Evolutionary conservation across 2,888 invertebrate species (phyloP), one percentile per base, ranked within the genome.

Genomic region (Hedychridium roseum): DNA sequence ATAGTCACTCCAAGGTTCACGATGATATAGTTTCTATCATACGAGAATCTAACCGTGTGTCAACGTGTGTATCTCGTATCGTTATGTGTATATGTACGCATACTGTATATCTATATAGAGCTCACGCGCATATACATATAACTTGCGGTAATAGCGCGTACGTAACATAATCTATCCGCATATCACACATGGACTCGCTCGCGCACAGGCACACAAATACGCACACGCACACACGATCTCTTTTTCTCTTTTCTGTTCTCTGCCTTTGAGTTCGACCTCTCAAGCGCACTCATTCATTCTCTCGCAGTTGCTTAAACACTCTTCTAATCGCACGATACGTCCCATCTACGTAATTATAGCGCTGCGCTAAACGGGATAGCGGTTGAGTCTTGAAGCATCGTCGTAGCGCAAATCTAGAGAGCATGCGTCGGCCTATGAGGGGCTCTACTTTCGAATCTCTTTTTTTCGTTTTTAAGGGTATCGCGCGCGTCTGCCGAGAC

Each of bases 141-240:
- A 40, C 34, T 63, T 59, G 48, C 49, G 56, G 59, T 66, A 54
- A 45, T 41, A 43, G 28, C 48, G 47, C 42, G 37, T 57, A 56
- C 57, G 54, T 61, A 58, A 44, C 49, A 49, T 53, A 52, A 49
- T 71, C 76, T 78, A 78, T 73, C 70, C 74, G 76, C 75, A 74
- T 78, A 78, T 78, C 78, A 78, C 78, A 78, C 78, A 76, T 76
- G 73, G 74, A 76, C 70, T 71, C 73, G 3, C 28, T 51, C 31
- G 27, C 57, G 50, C 30, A 18, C 54, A 28, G 48, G 23, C 46
- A 43, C 43, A 31, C 53, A 39, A 42, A 30, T 43, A 3, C 40
- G 26, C 42, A 11, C 43, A 34, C 53, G 5, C 47, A 38, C 35
- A 40, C 30, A 17, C 38, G 16, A 12, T 28, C 32, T 12, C 18